Evolutionary conservation across 2,888 invertebrate genomes (phyloP).

Genomic region (Litoditis marina): DNA sequence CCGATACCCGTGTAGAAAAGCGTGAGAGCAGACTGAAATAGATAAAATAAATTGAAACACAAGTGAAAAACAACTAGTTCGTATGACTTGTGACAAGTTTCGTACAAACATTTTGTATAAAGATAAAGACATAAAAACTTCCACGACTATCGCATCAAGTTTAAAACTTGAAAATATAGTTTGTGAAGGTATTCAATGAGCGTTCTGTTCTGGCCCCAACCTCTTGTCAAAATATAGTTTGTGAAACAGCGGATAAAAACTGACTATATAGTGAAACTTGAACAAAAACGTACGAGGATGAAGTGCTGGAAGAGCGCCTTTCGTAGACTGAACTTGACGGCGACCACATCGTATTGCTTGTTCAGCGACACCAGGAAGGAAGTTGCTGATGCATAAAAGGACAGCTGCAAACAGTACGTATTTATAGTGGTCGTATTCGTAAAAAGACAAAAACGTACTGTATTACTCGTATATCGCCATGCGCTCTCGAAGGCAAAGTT

Average conservation of each 20-base stretch:
- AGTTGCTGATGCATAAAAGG: conserved; percentile 56
- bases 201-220: background rate
- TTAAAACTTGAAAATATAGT: background rate
- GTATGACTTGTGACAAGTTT: too few relatives aligned
- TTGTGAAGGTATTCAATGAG: background rate
- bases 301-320: conserved; percentile 45
- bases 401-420: conserved; percentile 37
- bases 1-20: conserved; percentile 26
- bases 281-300: conserved; percentile 40
- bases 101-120: too few relatives aligned
- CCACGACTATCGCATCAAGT: too few relatives aligned
- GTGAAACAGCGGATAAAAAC: too few relatives aligned
- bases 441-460: too few relatives aligned
- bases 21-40: conserved; percentile 37
- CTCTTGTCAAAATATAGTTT: too few relatives aligned
- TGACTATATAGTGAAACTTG: too few relatives aligned
- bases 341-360: conserved; percentile 53
- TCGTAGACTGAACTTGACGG: conserved; percentile 47
- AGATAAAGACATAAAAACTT: too few relatives aligned
- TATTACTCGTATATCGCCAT: too few relatives aligned
- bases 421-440: too few relatives aligned
- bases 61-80: too few relatives aligned
- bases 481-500: too few relatives aligned
- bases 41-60: background rate
- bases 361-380: conserved; percentile 49